Evolutionary conservation across 2,113 vertebrate genomes (phyloP).

Genomic region (Conger conger): DNA sequence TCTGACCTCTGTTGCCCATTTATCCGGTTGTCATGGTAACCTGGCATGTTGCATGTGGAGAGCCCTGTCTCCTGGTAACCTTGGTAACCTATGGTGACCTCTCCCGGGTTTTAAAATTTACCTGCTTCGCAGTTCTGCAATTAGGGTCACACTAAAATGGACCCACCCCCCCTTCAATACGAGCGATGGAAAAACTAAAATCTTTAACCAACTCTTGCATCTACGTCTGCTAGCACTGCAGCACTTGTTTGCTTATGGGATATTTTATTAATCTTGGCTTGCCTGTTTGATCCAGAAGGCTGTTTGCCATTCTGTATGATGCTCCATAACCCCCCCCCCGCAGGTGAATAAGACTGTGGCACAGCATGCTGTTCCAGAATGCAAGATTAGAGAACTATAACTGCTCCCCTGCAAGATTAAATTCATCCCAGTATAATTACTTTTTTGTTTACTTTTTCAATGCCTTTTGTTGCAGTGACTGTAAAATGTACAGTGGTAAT

Average conservation of each 20-base stretch:
- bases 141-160: not conserved
- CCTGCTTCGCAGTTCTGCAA: not conserved
- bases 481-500: not conserved
- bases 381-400: not conserved
- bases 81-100: not conserved
- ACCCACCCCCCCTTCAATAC: not conserved
- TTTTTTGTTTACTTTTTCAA: not conserved
- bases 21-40: slow-evolving; percentile 26
- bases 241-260: not conserved
- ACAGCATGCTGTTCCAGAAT: not conserved
- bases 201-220: not conserved
- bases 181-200: not conserved
- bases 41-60: slow-evolving; percentile 41
- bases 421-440: not conserved
- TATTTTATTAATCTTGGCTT: not conserved
- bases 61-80: slow-evolving; percentile 16
- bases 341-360: not conserved
- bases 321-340: not conserved
- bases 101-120: not conserved
- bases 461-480: not conserved
- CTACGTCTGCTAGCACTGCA: not conserved
- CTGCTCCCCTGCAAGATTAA: not conserved
- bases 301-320: not conserved
- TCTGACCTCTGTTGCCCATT: slow-evolving; percentile 7
- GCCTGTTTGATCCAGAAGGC: not conserved